These are phyloP conservation scores for Tauraco erythrolophus DNA, from an alignment of 2,113 vertebrate genomes.

Conservation along the genomic window DNA sequence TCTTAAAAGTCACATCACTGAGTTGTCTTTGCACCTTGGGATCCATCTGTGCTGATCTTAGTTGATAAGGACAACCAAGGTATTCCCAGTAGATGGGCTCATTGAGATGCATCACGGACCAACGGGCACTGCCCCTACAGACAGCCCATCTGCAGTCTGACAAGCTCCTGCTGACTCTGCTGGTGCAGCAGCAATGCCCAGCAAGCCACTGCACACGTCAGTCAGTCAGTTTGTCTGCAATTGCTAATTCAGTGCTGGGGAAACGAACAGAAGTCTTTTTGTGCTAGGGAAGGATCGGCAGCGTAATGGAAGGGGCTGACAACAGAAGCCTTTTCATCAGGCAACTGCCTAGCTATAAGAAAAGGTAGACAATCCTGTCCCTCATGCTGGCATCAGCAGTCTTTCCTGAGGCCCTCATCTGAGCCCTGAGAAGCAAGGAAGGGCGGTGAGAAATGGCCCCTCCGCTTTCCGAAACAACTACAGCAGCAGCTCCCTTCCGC, in stretches of 20 bases:
- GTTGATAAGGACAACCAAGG: background rate
- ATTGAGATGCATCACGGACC: background rate
- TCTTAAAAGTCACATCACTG: fast-evolving
- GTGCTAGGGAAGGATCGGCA: background rate
- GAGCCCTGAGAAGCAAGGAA: background rate
- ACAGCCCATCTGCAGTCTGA: background rate
- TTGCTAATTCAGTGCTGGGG: background rate
- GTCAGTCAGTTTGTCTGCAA: background rate
- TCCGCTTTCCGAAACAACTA: background rate
- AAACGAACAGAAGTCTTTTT: conserved; percentile 51
- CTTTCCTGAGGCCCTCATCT: background rate
- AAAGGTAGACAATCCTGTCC: conserved; percentile 23
- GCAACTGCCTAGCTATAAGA: background rate
- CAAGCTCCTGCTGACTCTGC: background rate
- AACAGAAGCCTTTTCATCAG: conserved; percentile 34
- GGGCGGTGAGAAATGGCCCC: background rate
- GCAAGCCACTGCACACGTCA: background rate
- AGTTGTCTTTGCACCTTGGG: background rate
- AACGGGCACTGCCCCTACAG: background rate
- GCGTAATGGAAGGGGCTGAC: conserved; percentile 15
- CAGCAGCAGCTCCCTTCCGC: background rate
- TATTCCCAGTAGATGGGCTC: background rate
- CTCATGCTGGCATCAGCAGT: conserved; percentile 25
- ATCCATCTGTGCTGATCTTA: background rate
- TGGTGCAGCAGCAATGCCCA: background rate